A percentile compares a stretch with the other conserved stretches of the same genome.
Conservation (phyloP, 2,113 vertebrate species). For the Labeo catla region DNA sequence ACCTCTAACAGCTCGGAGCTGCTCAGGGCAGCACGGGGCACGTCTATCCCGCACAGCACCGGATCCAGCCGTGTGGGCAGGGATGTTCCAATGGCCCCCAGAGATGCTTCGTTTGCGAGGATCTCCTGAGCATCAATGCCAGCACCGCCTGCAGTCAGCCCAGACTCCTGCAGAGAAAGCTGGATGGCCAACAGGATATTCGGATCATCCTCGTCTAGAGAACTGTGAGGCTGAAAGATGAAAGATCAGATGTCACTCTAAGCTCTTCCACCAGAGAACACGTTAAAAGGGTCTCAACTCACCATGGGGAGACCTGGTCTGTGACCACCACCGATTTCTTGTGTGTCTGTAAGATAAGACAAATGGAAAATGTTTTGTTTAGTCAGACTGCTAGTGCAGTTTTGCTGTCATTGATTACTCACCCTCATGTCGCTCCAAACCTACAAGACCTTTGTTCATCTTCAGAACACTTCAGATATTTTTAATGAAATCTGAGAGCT, state of each 20-base stretch:
- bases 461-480: no score
- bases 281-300: conserved; percentile 73
- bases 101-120: conserved; percentile 83
- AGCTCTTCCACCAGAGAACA: not conserved
- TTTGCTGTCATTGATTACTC: no score
- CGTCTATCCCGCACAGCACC: conserved; percentile 77
- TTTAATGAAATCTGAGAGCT: no score
- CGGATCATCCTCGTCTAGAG: conserved; percentile 96
- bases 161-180: conserved; percentile 95
- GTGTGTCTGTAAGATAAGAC: conserved; percentile 76
- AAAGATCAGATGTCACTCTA: not conserved
- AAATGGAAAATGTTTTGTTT: not conserved
- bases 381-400: not conserved
- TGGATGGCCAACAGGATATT: conserved; percentile 98
- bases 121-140: conserved; percentile 81
- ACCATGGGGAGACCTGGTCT: conserved; percentile 88
- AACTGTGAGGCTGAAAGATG: conserved; percentile 85
- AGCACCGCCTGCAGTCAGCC: conserved; percentile 70
- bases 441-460: no score
- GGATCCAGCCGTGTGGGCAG: conserved; percentile 91
- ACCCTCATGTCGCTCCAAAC: no score
- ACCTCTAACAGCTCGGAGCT: conserved; percentile 94
- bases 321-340: conserved; percentile 81
- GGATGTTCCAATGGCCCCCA: conserved; percentile 93
- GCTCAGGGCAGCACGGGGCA: conserved; percentile 85